phyloP scores from a whole-genome alignment of 2,888 invertebrate genomes.

The Trilocha varians region DNA sequence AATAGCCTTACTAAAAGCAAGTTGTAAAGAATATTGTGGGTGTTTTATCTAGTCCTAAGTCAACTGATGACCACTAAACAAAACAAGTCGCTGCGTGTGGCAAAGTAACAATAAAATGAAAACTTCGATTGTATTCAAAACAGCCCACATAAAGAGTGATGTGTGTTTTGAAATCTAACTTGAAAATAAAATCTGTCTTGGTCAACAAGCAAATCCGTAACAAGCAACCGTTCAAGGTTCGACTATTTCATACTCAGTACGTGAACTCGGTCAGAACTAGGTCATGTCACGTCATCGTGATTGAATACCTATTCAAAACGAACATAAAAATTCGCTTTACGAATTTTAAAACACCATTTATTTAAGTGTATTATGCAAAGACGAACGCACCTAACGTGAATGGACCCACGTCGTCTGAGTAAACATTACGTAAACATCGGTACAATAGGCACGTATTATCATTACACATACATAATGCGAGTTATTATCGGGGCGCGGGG shows the following conservation, averaged over 20 bases:
- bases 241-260: slow-evolving; percentile 7
- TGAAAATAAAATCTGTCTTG: slow-evolving; percentile 3
- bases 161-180: slow-evolving; percentile 2
- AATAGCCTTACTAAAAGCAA: no score
- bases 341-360: slow-evolving; percentile 11
- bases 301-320: slow-evolving; percentile 28
- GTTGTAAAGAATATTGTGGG: no score
- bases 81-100: no score
- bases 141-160: neutral
- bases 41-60: slow-evolving; percentile 1
- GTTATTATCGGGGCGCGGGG: slow-evolving; percentile 47
- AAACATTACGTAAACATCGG: slow-evolving; percentile 39
- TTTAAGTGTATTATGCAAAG: slow-evolving; percentile 13
- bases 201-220: slow-evolving; percentile 4
- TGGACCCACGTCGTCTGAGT: slow-evolving; percentile 8
- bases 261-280: slow-evolving; percentile 20
- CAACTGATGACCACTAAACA: no score
- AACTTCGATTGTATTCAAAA: neutral
- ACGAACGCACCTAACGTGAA: slow-evolving; percentile 1
- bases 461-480: slow-evolving; percentile 45
- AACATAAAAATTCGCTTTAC: slow-evolving; percentile 5
- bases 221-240: slow-evolving; percentile 14
- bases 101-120: neutral
- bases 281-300: slow-evolving; percentile 27
- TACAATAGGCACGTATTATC: slow-evolving; percentile 44